Evolutionary conservation across 2,797 vertebrate species (phyloP), one percentile per base, ranked within the genome.

Genomic region (Coregonus suidteri): DNA sequence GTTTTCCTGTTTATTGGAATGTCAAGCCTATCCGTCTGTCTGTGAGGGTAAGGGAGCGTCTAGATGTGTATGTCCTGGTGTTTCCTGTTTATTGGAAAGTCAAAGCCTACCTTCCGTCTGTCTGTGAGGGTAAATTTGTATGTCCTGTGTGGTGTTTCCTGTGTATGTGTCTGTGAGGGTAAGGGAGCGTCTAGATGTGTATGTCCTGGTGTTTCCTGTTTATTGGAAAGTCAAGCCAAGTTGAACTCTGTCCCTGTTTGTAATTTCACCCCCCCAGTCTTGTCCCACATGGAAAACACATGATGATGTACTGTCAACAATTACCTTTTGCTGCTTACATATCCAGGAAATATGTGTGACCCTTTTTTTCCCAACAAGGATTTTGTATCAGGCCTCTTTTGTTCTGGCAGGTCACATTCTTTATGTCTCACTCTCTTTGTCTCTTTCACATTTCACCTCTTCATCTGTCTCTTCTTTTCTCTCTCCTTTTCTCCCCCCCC

Each of bases 321-420:
- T n/a, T n/a, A 7, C 54, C 54, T 59, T 59, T n/a, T 6, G 18
- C 16, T 18, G 54, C 15, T 18, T 15, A 54, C 16, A 15, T n/a
- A 59, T 59, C 20, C 54, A 59, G 54, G 18, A 59, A 18, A 14
- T 59, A 18, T n/a, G 54, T 6, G 4, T 6, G 54, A 56, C 54
- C 5, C 25, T 1, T 18, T 56, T 56, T 56, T 56, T n/a, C 18
- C 16, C 54, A 56, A 18, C 18, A 56, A 56, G 54, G 54, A 18
- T n/a, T 59, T 59, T 4, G 4, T 18, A 18, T 59, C 54, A 59
- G 15, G 1, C 1, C 16, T 54, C 53, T 54, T 54, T 54, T 59
- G 54, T 59, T 59, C 16, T n/a, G 54, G 54, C 54, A 59, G 54
- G 54, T 59, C 52, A 69, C 70, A 77, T 1, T 81, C 34, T 35